Evolutionary conservation across 1,140 invertebrate genomes (phyloP).

Genomic region (Agrypnia vestita): DNA sequence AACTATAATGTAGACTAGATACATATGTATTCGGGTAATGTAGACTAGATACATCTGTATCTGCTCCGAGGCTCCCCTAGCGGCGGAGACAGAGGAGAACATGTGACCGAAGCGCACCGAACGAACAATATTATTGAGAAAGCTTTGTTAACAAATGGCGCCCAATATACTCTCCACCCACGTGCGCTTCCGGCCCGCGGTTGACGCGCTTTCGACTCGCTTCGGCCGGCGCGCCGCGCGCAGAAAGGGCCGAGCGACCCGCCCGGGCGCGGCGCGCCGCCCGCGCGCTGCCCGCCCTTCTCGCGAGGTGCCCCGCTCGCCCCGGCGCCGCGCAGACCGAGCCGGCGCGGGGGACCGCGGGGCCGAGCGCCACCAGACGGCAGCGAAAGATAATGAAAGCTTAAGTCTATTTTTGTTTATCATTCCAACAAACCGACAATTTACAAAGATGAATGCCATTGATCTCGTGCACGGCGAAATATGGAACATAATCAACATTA

Average conservation of each 20-base stretch:
- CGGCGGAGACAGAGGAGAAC: too few species aligned
- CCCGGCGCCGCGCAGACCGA: not conserved
- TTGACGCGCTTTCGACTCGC: constrained; percentile 20
- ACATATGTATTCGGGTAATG: too few species aligned
- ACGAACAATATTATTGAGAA: too few species aligned
- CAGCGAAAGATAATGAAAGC: constrained; percentile 8
- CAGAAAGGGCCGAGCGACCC: not conserved
- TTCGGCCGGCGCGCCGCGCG: not conserved
- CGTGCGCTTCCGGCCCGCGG: constrained; percentile 29
- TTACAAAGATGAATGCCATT: not conserved
- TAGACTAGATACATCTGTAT: too few species aligned
- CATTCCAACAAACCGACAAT: not conserved
- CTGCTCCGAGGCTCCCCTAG: too few species aligned
- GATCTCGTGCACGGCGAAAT: not conserved
- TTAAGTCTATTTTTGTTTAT: constrained; percentile 22
- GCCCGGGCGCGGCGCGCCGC: not conserved
- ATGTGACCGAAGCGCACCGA: too few species aligned
- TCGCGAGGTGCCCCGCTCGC: not conserved
- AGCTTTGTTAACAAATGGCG: not conserved
- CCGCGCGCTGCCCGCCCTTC: not conserved
- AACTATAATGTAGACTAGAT: too few species aligned
- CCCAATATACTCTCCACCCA: not conserved
- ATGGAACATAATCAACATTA: too few species aligned
- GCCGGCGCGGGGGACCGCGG: not conserved
- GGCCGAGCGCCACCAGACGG: not conserved